Evolutionary conservation across 1,140 invertebrate genomes (phyloP), one percentile per base, ranked within the genome.

Genomic region (Microplitis mediator): DNA sequence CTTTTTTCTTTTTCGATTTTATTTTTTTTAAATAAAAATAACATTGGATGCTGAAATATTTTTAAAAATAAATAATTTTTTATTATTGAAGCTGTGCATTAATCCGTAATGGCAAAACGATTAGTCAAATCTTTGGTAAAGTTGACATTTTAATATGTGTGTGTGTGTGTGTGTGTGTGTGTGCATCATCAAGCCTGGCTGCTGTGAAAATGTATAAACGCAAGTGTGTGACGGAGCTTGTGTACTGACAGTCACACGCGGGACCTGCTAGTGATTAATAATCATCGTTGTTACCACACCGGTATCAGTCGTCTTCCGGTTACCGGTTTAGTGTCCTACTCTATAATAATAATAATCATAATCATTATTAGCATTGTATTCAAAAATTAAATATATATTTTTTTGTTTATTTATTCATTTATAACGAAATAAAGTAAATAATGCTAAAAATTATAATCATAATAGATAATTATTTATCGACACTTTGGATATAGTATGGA

Each of bases 261-360:
- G 75, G 81, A 81, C 78, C 81, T 84, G 84, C 79, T 74, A 79
- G 79, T 86, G 85, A 86, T 87, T 87, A 87, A 87, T 87, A 85
- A 85, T 84, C 78, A 80, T 77, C 75, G 58, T 74, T 73, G 73
- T 79, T 58, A 5, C 45, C 62, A 64, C 64, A 73, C 71, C 50
- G 61, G 72, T 70, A 74, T 70, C 68, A 68, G 67, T 74, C 62
- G 68, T 71, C 73, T 65, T 74, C 69, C 75, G 73, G 67, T 71
- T 73, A 4, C 56, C 16, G 23, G 16, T 58, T 58, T 23, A 16
- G 23, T 58, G 14, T 16, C 4, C 9, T 9, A n/a, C 14, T 9
- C 14, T 31, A 23, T 50, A 6, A 50, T 13, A 6, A 23, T 50
- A 6, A 50, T 13, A 6, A 9, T 13, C 45, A 50, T 13, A 50